A percentile compares a stretch with the other conserved stretches of the same genome.
Evolutionary conservation across 2,797 vertebrate genomes (phyloP).

Genomic region (Ispidina picta): DNA sequence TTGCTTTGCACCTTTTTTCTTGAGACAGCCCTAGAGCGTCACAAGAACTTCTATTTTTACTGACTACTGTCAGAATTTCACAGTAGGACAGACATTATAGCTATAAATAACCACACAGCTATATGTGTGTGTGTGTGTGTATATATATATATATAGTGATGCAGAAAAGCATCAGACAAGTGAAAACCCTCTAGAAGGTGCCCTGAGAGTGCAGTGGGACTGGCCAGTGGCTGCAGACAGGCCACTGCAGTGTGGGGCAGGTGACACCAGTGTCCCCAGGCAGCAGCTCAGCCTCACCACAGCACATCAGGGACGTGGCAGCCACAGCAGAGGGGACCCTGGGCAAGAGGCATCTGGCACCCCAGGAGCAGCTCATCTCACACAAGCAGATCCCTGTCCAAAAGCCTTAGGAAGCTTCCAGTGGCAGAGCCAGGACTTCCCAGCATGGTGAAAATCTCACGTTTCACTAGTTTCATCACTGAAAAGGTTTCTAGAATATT

Average conservation of each 20-base stretch:
- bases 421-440: not conserved
- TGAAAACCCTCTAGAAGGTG: not conserved
- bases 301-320: fast-evolving
- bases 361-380: not conserved
- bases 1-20: not conserved
- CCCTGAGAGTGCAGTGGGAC: not conserved
- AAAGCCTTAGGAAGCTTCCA: not conserved
- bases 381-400: not conserved
- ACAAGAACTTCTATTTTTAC: slow-evolving; percentile 23
- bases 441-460: not conserved
- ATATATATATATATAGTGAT: not conserved
- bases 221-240: not conserved
- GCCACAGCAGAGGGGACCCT: not conserved
- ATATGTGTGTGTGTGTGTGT: not conserved
- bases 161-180: not conserved
- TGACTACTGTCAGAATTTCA: not conserved
- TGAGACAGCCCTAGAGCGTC: not conserved
- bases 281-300: no score
- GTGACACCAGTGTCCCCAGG: not conserved
- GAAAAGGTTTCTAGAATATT: not conserved
- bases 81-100: not conserved
- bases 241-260: fast-evolving
- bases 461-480: not conserved
- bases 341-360: not conserved
- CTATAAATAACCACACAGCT: not conserved